Conservation (phyloP, 2,113 vertebrate species). For the Lepus timidus region DNA sequence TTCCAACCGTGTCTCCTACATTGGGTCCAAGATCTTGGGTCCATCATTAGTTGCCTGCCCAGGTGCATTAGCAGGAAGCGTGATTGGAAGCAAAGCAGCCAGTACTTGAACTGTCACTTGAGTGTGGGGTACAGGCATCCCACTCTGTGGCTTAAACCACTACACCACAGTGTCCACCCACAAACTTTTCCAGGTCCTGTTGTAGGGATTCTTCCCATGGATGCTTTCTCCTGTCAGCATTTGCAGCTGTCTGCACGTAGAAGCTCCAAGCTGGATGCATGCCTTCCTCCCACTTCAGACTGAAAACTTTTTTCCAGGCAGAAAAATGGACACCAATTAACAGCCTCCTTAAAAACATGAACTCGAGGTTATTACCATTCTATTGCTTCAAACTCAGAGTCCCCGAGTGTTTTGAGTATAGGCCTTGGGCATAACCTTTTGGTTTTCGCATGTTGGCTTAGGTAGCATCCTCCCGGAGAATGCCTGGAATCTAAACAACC, state of each 20-base stretch:
- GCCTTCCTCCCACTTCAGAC: conserved; percentile 27
- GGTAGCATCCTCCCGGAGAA: conserved; percentile 33
- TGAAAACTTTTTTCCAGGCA: not conserved
- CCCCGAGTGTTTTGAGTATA: conserved; percentile 55
- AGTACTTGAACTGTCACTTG: no score
- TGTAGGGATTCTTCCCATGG: not conserved
- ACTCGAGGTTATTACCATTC: conserved; percentile 6
- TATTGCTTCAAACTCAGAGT: conserved; percentile 41
- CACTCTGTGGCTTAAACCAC: no score
- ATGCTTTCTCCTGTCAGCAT: not conserved
- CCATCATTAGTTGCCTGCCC: no score
- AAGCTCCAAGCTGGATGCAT: not conserved
- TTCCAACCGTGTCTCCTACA: no score
- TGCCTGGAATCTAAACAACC: conserved; percentile 69
- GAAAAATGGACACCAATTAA: not conserved
- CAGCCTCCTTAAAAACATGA: not conserved
- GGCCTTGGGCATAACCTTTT: conserved; percentile 40
- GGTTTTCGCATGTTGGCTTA: conserved; percentile 61
- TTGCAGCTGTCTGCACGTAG: not conserved
- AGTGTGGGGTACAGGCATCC: no score
- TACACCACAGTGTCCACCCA: no score
- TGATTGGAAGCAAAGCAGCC: no score
- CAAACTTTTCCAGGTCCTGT: no score
- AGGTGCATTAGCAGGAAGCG: no score
- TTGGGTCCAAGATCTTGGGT: no score